Percentiles rank a stretch among this genome's conserved stretches.
phyloP scores from a whole-genome alignment of 1,140 invertebrate species.

The Lepidotrigona ventralis region DNA sequence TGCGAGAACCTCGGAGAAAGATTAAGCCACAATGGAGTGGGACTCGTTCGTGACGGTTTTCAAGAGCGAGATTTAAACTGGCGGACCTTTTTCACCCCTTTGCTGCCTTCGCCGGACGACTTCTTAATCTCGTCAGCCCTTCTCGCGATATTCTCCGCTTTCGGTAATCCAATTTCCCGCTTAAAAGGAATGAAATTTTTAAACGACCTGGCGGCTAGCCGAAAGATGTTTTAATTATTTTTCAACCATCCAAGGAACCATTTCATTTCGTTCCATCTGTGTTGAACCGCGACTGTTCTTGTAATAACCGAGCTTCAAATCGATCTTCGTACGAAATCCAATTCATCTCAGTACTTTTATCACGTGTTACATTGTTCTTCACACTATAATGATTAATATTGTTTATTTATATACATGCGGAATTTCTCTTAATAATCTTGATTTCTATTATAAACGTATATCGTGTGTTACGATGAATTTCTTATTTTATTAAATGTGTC shows the following conservation, averaged over 20 bases:
- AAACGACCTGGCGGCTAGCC: neutral
- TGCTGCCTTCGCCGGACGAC: neutral
- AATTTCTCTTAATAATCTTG: too few species aligned
- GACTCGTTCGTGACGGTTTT: slow-evolving; percentile 9
- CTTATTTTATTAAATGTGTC: too few species aligned
- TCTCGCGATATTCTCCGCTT: neutral
- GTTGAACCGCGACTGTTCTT: neutral
- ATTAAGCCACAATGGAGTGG: slow-evolving; percentile 1
- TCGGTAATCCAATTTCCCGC: slow-evolving; percentile 32
- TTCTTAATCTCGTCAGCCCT: slow-evolving; percentile 32
- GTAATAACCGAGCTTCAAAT: neutral
- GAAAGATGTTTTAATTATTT: slow-evolving; percentile 28
- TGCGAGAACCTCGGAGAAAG: neutral
- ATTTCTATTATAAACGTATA: too few species aligned
- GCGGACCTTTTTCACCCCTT: neutral
- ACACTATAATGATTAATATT: too few species aligned
- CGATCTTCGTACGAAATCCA: neutral
- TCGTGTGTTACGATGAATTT: too few species aligned
- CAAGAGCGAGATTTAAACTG: slow-evolving; percentile 7
- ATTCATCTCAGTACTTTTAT: neutral
- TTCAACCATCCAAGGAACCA: neutral
- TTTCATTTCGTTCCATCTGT: neutral
- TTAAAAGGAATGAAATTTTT: slow-evolving; percentile 25
- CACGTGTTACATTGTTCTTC: too few species aligned
- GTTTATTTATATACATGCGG: too few species aligned